Evolutionary conservation across 1,140 invertebrate species (phyloP), one percentile per base, ranked within the genome.

Genomic region (Paraescarpia echinospica): DNA sequence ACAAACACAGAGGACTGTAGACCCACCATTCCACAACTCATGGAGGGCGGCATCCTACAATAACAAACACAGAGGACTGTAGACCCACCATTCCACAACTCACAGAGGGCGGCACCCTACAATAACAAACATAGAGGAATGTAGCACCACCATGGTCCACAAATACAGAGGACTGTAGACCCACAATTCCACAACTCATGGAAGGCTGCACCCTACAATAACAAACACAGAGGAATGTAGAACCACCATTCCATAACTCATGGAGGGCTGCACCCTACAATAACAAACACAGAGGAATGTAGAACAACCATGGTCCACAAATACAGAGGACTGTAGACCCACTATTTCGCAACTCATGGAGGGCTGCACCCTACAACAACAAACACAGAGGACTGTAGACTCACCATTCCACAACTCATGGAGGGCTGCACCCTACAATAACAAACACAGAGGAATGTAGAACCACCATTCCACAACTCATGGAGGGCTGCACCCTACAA

Each of bases 91-190:
- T 18, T 0, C 98, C 98, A 95, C 98, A 99, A 8, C 97, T 97
- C 93, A 97, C 96, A 0, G 98, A 98, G 0, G 98, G 98, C 59
- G 95, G 94, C 33, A 98, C 96, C 94, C 96, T 96, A 94, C 14
- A 93, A 93, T 33, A 92, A 92, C 41, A 94, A 33, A 92, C 89
- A 35, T 27, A 35, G 35, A 34, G 14, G 0, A 90, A 35, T 91
- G 22, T 4, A 77, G 59, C 8, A 0, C 59, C 14, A 18, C 27
- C 18, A 77, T 18, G 41, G 12, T n/a, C 41, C 41, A 41, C 41
- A n/a, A 33, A 48, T 35, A n/a, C 34, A 90, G 31, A 31, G 33
- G 0, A 90, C 34, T 89, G 92, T 33, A 41, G 41, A 41, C 41
- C 41, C 41, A 4, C 41, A 4, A 41, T 12, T 6, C 41, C 41